These are phyloP conservation scores for Argya squamiceps DNA, from an alignment of 2,797 vertebrate genomes.

Conservation along the genomic window DNA sequence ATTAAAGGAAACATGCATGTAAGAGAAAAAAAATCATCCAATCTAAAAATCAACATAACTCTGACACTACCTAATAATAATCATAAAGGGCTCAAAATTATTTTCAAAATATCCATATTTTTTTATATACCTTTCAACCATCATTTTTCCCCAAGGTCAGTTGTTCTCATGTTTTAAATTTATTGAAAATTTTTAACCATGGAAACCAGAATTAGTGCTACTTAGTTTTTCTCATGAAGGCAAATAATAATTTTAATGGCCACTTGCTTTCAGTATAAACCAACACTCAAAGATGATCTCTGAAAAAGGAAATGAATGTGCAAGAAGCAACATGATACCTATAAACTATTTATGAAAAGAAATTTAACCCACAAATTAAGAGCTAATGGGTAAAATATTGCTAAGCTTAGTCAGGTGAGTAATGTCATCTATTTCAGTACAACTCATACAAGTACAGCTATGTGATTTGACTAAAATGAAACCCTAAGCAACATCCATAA, in stretches of 20 bases:
- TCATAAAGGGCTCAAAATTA: background rate
- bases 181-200: constrained; percentile 4
- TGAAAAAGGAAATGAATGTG: constrained; percentile 47
- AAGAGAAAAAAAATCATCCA: background rate
- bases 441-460: background rate
- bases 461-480: constrained; percentile 4
- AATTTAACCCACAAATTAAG: constrained; percentile 53
- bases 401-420: constrained; percentile 27
- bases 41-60: background rate
- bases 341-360: constrained; percentile 65
- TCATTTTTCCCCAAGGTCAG: background rate
- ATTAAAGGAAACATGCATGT: background rate
- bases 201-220: constrained; percentile 32
- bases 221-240: constrained; percentile 22
- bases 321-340: constrained; percentile 5
- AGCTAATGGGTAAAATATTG: constrained; percentile 59
- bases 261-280: constrained; percentile 42
- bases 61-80: background rate
- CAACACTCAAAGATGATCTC: constrained; percentile 17
- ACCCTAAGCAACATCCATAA: background rate
- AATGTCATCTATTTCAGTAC: constrained; percentile 30
- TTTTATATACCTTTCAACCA: background rate
- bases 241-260: background rate
- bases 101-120: background rate
- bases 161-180: background rate